Conservation (phyloP, 2,888 invertebrate genomes). For the Seira musarum region DNA sequence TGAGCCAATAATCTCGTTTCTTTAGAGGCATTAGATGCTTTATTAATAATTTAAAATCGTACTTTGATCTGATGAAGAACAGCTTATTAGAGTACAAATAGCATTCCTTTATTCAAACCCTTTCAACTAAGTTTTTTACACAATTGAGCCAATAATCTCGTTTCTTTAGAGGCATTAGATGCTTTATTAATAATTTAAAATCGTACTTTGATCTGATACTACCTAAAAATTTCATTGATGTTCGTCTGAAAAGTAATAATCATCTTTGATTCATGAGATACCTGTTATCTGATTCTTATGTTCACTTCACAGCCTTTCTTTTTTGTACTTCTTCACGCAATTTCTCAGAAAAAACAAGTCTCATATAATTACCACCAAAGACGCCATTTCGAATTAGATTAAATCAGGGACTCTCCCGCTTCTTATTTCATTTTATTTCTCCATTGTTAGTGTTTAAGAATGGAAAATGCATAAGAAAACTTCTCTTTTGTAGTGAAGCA, state of each 20-base stretch:
- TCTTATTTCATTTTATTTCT: not conserved
- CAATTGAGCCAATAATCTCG: too few relatives aligned
- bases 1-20: not conserved
- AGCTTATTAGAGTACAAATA: too few relatives aligned
- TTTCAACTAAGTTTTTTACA: too few relatives aligned
- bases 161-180: too few relatives aligned
- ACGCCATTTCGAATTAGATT: constrained; percentile 42
- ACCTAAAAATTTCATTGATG: not conserved
- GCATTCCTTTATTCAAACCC: too few relatives aligned
- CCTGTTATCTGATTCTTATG: not conserved
- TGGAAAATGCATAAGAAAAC: not conserved
- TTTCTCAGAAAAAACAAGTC: constrained; percentile 38
- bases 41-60: not conserved
- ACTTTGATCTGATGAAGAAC: too few relatives aligned
- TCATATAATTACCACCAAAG: constrained; percentile 39
- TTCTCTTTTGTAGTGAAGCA: too few relatives aligned
- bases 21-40: not conserved
- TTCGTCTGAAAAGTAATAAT: not conserved
- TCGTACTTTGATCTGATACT: not conserved
- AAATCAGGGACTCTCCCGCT: constrained; percentile 22
- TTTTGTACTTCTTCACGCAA: not conserved
- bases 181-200: too few relatives aligned
- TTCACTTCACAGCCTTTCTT: not conserved
- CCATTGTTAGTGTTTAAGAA: constrained; percentile 7
- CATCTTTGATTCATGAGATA: not conserved